Conservation (phyloP, 2,888 invertebrate genomes). For the Ophion obscuratus region DNA sequence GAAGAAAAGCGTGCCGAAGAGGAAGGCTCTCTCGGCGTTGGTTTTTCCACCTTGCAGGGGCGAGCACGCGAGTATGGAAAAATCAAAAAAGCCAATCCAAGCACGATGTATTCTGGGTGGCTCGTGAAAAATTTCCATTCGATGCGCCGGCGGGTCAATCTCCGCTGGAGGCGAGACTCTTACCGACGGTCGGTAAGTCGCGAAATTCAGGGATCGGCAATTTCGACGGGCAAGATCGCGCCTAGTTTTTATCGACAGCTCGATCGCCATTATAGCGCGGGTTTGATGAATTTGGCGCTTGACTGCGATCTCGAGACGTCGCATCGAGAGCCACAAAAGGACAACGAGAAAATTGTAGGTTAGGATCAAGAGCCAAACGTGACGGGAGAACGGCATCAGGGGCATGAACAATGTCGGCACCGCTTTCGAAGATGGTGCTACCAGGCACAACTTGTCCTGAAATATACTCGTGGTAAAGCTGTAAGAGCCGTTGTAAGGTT, state of each 20-base stretch:
- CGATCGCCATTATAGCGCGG: neutral
- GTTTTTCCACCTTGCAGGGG: conserved; percentile 67
- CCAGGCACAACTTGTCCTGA: conserved; percentile 73
- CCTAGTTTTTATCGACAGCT: neutral
- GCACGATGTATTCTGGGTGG: conserved; percentile 66
- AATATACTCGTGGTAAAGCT: conserved; percentile 69
- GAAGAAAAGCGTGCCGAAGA: conserved; percentile 72
- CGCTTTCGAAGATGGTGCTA: conserved; percentile 67
- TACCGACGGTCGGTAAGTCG: neutral
- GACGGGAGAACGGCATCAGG: conserved; percentile 69
- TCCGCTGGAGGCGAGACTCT: neutral
- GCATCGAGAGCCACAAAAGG: conserved; percentile 69
- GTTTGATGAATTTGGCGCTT: neutral
- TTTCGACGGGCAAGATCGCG: too few species aligned
- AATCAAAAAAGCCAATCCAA: conserved; percentile 51
- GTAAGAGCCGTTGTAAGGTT: conserved; percentile 63
- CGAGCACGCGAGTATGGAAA: conserved; percentile 68
- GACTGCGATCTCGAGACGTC: conserved; percentile 7
- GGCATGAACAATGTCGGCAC: conserved; percentile 74
- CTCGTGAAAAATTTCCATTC: conserved; percentile 5
- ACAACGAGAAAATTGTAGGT: conserved; percentile 68
- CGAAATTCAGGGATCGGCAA: neutral
- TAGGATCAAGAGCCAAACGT: conserved; percentile 70
- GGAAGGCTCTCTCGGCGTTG: conserved; percentile 67
- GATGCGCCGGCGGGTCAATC: neutral